A percentile compares a stretch with the other conserved stretches of the same genome.
These are phyloP conservation scores for Vidua chalybeata DNA, from an alignment of 2,113 vertebrate species.

Conservation along the genomic window DNA sequence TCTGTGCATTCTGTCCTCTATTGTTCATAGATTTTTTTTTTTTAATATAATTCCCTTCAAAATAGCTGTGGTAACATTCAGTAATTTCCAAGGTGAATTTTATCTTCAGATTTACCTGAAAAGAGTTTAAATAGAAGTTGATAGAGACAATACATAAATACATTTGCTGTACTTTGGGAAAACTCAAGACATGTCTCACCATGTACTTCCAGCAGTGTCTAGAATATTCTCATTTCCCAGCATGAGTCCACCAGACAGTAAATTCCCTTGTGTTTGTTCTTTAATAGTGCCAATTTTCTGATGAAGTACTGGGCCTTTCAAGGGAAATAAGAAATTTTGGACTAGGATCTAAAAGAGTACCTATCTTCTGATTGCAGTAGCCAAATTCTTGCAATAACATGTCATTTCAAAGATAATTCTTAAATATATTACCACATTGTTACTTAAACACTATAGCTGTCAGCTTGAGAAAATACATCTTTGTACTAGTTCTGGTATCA, in stretches of 20 bases:
- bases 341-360: conserved; percentile 30
- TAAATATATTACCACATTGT: conserved; percentile 1
- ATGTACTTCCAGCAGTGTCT: neutral
- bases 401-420: conserved; percentile 52
- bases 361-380: conserved; percentile 43
- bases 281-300: conserved; percentile 48
- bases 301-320: conserved; percentile 35
- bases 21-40: conserved; percentile 21
- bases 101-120: conserved; percentile 44
- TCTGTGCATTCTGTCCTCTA: neutral
- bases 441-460: neutral
- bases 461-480: conserved; percentile 51
- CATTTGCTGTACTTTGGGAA: neutral
- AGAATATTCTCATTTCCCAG: neutral
- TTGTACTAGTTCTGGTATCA: conserved; percentile 37
- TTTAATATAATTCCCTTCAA: conserved; percentile 25
- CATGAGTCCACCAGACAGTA: conserved; percentile 31
- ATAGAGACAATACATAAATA: neutral
- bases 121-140: neutral
- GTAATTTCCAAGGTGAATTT: conserved; percentile 38
- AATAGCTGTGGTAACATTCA: conserved; percentile 48
- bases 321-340: conserved; percentile 39
- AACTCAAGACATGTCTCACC: neutral
- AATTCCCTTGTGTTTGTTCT: conserved; percentile 63
- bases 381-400: conserved; percentile 7